These are phyloP conservation scores for Eristalis tenax DNA, from an alignment of 2,888 invertebrate genomes.

Conservation along the genomic window DNA sequence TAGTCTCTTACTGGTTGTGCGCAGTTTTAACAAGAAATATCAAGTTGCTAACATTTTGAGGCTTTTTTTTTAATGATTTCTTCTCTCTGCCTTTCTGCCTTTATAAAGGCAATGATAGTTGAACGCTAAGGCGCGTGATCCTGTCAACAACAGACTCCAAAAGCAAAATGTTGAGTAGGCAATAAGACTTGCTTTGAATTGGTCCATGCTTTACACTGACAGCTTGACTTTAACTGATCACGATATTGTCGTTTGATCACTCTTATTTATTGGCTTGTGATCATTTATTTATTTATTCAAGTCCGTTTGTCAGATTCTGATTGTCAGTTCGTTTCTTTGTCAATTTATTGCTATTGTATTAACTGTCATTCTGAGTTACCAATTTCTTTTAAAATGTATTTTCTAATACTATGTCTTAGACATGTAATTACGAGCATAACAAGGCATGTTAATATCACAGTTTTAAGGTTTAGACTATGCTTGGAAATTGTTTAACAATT, in stretches of 20 bases:
- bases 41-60: too few species aligned
- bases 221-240: not conserved
- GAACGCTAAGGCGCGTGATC: too few species aligned
- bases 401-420: too few species aligned
- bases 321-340: not conserved
- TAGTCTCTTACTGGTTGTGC: not conserved
- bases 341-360: not conserved
- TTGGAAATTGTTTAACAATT: not conserved
- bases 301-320: not conserved
- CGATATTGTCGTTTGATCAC: not conserved
- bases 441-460: too few species aligned
- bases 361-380: not conserved
- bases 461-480: too few species aligned
- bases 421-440: too few species aligned
- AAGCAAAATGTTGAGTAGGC: not conserved
- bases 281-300: not conserved
- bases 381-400: not conserved
- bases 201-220: not conserved
- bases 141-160: too few species aligned
- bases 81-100: too few species aligned
- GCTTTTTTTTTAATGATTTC: too few species aligned
- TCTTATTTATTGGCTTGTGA: not conserved
- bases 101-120: too few species aligned
- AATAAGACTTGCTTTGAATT: not conserved
- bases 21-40: not conserved